phyloP scores from a whole-genome alignment of 2,888 invertebrate species.

The Norana najaformis region DNA sequence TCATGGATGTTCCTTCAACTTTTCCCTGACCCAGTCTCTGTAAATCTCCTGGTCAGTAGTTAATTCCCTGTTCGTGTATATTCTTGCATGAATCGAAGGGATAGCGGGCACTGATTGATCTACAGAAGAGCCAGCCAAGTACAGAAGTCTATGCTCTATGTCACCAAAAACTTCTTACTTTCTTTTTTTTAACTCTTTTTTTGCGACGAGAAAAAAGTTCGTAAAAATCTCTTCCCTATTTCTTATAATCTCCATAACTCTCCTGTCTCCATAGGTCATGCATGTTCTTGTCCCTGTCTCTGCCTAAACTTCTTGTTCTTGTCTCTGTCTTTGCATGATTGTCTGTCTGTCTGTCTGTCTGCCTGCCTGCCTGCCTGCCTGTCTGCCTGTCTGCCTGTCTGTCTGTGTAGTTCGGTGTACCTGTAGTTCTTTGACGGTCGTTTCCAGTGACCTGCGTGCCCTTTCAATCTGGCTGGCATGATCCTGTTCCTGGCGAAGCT shows the following conservation, averaged over 20 bases:
- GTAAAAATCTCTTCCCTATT: background rate
- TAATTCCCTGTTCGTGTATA: no score
- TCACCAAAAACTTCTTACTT: background rate
- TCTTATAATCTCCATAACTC: no score
- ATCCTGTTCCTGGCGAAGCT: constrained; percentile 97
- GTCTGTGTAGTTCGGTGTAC: background rate
- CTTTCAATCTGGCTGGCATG: constrained; percentile 98
- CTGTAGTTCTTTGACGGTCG: constrained; percentile 78
- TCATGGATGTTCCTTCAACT: background rate
- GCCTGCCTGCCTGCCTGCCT: background rate
- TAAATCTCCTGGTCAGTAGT: background rate
- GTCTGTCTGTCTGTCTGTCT: background rate
- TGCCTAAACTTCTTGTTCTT: background rate
- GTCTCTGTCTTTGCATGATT: background rate
- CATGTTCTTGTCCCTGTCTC: no score
- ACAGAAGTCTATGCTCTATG: background rate
- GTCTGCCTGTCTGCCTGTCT: background rate
- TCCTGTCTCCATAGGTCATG: no score
- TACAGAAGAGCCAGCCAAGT: background rate
- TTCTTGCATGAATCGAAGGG: no score
- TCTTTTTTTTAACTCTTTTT: no score
- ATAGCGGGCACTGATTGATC: no score
- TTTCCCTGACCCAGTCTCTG: background rate
- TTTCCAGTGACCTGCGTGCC: constrained; percentile 94
- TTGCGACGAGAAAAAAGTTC: no score